phyloP scores from a whole-genome alignment of 1,140 invertebrate genomes.

The Bactericera cockerelli region DNA sequence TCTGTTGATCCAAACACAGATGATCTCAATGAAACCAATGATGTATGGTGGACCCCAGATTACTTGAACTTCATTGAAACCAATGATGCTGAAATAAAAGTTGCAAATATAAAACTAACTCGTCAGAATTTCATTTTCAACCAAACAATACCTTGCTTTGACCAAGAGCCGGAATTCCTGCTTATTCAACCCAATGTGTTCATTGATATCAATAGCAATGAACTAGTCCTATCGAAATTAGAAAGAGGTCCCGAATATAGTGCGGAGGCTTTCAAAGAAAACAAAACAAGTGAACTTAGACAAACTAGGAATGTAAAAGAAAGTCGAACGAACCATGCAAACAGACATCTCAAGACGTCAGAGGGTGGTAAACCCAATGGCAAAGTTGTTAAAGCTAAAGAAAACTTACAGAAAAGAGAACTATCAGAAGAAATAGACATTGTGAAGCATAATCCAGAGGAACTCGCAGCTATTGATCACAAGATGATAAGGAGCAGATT shows the following conservation, averaged over 20 bases:
- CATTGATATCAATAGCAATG: background rate
- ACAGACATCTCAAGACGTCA: too few species aligned
- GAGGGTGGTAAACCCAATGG: too few species aligned
- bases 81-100: background rate
- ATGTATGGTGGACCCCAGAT: background rate
- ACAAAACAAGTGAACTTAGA: too few species aligned
- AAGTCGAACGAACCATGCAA: too few species aligned
- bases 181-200: background rate
- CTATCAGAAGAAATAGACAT: background rate
- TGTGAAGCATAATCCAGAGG: background rate
- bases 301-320: too few species aligned
- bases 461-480: background rate
- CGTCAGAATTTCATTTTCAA: background rate
- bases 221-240: background rate
- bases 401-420: too few species aligned
- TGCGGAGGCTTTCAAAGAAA: too few species aligned
- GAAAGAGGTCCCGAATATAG: too few species aligned
- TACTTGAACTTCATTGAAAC: background rate
- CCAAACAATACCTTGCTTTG: background rate
- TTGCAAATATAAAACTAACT: background rate
- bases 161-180: background rate
- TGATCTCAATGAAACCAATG: background rate
- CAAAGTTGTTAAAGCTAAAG: too few species aligned
- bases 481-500: background rate
- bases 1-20: background rate